Percentiles rank a stretch among this genome's conserved stretches.
Conservation (phyloP, 92 coral and sea anemone species). For the Heliopora coerulea region DNA sequence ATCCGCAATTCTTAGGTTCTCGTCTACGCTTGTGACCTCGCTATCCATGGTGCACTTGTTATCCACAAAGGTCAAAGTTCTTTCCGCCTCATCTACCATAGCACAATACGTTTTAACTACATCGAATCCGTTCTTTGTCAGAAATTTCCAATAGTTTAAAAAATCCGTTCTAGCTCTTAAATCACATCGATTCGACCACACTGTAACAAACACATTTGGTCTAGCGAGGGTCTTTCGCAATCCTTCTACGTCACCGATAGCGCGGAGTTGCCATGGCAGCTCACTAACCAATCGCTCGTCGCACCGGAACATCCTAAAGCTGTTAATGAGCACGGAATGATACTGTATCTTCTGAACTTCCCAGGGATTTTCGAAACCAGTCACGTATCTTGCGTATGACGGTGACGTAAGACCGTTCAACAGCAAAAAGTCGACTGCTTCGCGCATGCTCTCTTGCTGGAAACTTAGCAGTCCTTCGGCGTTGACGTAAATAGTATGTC, state of each 20-base stretch:
- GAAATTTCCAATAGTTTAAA: slow-evolving; percentile 66
- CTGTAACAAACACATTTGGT: slow-evolving; percentile 63
- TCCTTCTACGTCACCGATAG: slow-evolving; percentile 65
- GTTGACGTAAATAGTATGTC: slow-evolving; percentile 62
- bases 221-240: slow-evolving; percentile 56
- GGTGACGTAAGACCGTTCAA: slow-evolving; percentile 91
- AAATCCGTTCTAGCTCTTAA: slow-evolving; percentile 56
- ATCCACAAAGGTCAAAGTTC: neutral
- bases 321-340: slow-evolving; percentile 79
- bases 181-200: slow-evolving; percentile 52
- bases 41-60: neutral
- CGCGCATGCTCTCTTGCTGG: slow-evolving; percentile 68
- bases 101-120: slow-evolving; percentile 59
- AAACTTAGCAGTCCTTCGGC: slow-evolving; percentile 77
- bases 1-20: slow-evolving; percentile 13
- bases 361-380: slow-evolving; percentile 82
- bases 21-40: neutral
- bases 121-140: slow-evolving; percentile 48
- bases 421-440: slow-evolving; percentile 73
- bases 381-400: slow-evolving; percentile 81
- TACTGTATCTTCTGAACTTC: slow-evolving; percentile 93
- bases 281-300: slow-evolving; percentile 71
- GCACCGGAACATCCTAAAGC: slow-evolving; percentile 60
- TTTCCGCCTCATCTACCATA: slow-evolving; percentile 53
- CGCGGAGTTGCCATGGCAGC: slow-evolving; percentile 93